phyloP scores from a whole-genome alignment of 2,797 vertebrate species.

The Premnoplex brunnescens region DNA sequence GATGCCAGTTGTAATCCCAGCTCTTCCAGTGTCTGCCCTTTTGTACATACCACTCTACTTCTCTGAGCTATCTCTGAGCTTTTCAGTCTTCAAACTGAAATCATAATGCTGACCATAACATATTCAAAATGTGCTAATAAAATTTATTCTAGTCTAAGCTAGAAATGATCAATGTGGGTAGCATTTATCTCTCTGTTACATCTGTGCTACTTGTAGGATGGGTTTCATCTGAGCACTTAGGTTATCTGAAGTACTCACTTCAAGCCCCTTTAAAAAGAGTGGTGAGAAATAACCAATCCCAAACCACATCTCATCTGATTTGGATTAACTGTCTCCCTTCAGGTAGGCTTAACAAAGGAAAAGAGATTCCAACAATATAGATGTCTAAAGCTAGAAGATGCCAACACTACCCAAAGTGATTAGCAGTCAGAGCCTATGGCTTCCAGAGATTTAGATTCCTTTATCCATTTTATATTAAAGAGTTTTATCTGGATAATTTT shows the following conservation, averaged over 20 bases:
- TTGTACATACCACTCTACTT: neutral
- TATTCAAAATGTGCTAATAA: neutral
- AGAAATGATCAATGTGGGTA: neutral
- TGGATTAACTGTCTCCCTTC: neutral
- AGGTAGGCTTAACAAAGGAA: neutral
- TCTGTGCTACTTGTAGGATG: neutral
- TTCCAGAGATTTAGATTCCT: neutral
- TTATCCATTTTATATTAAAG: conserved; percentile 43
- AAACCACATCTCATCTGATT: neutral
- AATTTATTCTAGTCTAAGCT: neutral
- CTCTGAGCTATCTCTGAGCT: neutral
- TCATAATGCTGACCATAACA: neutral
- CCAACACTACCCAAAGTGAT: neutral
- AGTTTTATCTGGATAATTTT: conserved; percentile 12
- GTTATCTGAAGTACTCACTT: neutral
- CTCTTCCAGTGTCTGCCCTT: neutral
- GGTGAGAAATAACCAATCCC: neutral
- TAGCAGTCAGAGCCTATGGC: neutral
- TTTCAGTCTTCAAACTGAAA: neutral
- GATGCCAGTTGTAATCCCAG: neutral
- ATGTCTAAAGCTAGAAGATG: neutral
- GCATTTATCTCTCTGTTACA: neutral
- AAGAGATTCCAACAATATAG: neutral
- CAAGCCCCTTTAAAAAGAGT: neutral
- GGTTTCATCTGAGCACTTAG: neutral